Base-by-base conservation (phyloP, 1,140 invertebrate genomes). In the Arion vulgaris region DNA sequence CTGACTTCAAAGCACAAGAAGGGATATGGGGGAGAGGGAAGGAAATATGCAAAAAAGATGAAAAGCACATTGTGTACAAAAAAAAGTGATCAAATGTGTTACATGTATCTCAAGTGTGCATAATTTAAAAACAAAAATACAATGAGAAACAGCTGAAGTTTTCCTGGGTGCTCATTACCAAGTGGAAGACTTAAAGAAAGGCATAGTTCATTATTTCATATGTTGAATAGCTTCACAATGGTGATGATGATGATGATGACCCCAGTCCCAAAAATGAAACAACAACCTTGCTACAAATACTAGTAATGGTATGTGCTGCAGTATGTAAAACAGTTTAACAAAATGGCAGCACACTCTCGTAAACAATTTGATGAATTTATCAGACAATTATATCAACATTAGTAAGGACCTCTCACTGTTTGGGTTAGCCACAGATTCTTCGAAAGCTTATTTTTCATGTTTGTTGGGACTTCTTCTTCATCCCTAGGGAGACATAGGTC, bases 181-280 rank as follows among this genome's bases (percentile, higher is more conserved):
- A 28, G 4, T 66, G 62, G 62, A 66, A 66, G 62, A 66, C 62
- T 66, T 57, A 7, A 66, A 34, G 11, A 66, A 66, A 66, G 62
- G 62, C 62, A 66, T 66, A 32, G 62, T 66, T 57, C 23, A 57
- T 57, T 57, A 66, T 66, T 66, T 66, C 4, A 66, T 23, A 66
- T 66, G 28, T 7, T 66, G 53, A n/a, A 57, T 57, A 23, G 19
- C 23, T 57, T 7, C 15, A 45, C 41, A 13, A 66, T 66, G n/a
- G 32, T 66, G 28, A 66, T 7, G 17, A 66, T 32, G 62, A 32
- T 66, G 62, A 23, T 66, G 28, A 34, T 66, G 28, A 32, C n/a
- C n/a, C n/a, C n/a, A n/a, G n/a, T n/a, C n/a, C n/a, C 1, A 28
- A 66, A 66, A 26, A 32, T 28, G 7, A 28, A 28, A 66, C 23